A percentile compares a stretch with the other conserved stretches of the same genome.
These are phyloP conservation scores for Hycleus phaleratus DNA, from an alignment of 1,140 invertebrate species.

Conservation along the genomic window DNA sequence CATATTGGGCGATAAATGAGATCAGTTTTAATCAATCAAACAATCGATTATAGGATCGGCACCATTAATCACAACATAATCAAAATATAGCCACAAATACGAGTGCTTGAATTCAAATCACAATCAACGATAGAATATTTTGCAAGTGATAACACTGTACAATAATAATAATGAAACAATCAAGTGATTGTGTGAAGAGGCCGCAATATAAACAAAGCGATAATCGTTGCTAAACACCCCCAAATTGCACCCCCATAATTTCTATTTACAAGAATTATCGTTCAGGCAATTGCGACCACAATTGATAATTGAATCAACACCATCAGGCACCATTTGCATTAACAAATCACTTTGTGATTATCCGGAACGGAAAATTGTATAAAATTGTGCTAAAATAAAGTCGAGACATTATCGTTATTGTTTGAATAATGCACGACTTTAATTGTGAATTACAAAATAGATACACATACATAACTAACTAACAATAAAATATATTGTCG, in stretches of 20 bases:
- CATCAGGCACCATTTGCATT: slow-evolving; percentile 2
- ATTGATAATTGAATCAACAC: slow-evolving; percentile 3
- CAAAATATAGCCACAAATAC: not conserved
- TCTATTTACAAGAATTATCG: not conserved
- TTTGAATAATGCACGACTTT: not conserved
- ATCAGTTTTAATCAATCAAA: not conserved
- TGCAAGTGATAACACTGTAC: slow-evolving; percentile 24
- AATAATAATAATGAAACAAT: not conserved
- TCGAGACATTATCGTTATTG: not conserved
- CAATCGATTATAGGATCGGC: not conserved
- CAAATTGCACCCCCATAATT: slow-evolving; percentile 3
- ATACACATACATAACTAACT: slow-evolving; percentile 1
- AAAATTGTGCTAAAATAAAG: no score
- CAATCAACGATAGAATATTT: slow-evolving; percentile 13
- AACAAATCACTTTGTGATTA: not conserved
- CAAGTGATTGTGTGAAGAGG: not conserved
- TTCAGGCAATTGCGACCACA: not conserved
- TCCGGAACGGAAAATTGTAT: not conserved
- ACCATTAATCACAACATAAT: slow-evolving; percentile 7
- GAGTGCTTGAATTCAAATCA: slow-evolving; percentile 16
- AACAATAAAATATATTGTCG: slow-evolving; percentile 12
- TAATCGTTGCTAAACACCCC: slow-evolving; percentile 15
- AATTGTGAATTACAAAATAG: not conserved
- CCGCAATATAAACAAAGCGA: slow-evolving; percentile 2
- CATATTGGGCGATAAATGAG: slow-evolving; percentile 4